These are phyloP conservation scores for Mionectes olivaceus DNA, from an alignment of 2,797 vertebrate species.

Conservation along the genomic window DNA sequence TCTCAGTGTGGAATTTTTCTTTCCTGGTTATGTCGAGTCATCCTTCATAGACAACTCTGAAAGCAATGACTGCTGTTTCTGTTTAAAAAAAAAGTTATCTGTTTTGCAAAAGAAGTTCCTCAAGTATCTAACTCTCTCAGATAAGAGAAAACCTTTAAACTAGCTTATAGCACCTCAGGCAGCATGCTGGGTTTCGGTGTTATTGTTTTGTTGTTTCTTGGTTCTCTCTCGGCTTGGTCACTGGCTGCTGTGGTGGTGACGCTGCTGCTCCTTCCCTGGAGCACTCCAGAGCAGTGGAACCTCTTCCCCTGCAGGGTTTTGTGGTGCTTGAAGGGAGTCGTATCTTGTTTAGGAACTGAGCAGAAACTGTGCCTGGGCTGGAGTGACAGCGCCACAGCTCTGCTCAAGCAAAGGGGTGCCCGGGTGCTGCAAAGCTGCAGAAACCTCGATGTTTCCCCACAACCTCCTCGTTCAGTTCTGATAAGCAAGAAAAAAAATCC, in stretches of 20 bases:
- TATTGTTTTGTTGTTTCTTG: accelerated
- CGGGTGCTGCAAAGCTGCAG: not conserved
- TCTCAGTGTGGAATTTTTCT: not conserved
- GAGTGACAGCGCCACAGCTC: not conserved
- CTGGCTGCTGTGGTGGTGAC: not conserved
- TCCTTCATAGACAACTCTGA: not conserved
- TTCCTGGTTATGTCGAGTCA: not conserved
- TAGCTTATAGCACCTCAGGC: not conserved
- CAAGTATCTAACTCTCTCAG: too few relatives aligned
- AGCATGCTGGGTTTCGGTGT: not conserved
- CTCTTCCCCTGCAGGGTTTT: not conserved
- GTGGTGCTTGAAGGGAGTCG: not conserved
- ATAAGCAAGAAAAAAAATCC: not conserved
- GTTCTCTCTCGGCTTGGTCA: not conserved
- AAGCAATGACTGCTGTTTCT: not conserved
- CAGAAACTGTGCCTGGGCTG: not conserved
- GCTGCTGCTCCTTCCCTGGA: not conserved
- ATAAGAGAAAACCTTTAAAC: too few relatives aligned
- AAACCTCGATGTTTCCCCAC: not conserved
- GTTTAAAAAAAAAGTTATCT: not conserved
- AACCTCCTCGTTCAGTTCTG: not conserved
- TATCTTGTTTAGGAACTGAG: accelerated
- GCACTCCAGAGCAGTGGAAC: not conserved
- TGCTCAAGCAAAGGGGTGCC: not conserved
- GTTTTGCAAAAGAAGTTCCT: not conserved